phyloP scores from a whole-genome alignment of 2,888 invertebrate species.

The Mechanitis messenoides region DNA sequence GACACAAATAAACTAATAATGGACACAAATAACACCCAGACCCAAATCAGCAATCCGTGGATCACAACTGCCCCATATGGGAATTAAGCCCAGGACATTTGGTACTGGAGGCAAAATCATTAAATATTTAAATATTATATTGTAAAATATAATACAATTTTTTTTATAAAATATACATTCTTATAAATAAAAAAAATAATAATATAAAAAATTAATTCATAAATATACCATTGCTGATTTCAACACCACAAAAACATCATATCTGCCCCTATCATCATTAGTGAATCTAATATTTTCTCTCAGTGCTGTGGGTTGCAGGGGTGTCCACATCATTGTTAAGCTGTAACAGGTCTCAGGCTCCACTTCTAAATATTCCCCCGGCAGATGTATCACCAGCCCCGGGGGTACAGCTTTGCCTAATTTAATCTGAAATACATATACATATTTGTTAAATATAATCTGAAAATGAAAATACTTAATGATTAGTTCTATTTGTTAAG shows the following conservation, averaged over 20 bases:
- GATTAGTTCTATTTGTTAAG: too few relatives aligned
- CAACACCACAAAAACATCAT: slow-evolving; percentile 80
- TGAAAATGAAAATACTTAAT: too few relatives aligned
- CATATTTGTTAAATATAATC: too few relatives aligned
- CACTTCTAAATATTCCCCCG: slow-evolving; percentile 73
- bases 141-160: too few relatives aligned
- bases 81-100: too few relatives aligned
- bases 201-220: not conserved
- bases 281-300: slow-evolving; percentile 79
- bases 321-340: slow-evolving; percentile 80
- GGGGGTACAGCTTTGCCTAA: slow-evolving; percentile 64
- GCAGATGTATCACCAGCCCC: slow-evolving; percentile 76
- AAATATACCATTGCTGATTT: slow-evolving; percentile 72
- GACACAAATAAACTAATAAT: too few relatives aligned
- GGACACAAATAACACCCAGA: too few relatives aligned
- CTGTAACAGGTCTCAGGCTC: slow-evolving; percentile 71
- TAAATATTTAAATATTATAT: too few relatives aligned
- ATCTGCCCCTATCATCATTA: slow-evolving; percentile 79
- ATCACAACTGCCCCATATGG: too few relatives aligned
- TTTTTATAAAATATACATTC: too few relatives aligned
- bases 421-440: slow-evolving; percentile 44
- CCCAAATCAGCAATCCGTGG: too few relatives aligned
- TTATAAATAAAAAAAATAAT: not conserved
- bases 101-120: too few relatives aligned
- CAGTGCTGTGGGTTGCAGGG: slow-evolving; percentile 74